Conservation (phyloP, 2,797 vertebrate genomes). For the Kryptopterus vitreolus region DNA sequence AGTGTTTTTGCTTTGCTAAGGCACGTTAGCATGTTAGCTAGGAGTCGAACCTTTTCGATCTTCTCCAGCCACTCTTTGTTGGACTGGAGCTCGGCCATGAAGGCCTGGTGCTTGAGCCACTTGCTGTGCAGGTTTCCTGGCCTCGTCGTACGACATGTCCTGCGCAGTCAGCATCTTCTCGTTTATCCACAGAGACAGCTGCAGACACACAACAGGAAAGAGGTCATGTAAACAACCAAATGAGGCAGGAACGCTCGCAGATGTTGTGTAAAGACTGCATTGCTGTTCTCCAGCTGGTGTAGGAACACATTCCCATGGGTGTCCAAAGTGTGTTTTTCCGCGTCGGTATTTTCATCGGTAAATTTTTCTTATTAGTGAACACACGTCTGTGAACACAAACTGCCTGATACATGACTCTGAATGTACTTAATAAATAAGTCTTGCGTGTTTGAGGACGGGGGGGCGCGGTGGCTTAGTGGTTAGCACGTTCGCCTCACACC, state of each 20-base stretch:
- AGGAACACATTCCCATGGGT: neutral
- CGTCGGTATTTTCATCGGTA: too few relatives aligned
- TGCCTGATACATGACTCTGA: too few relatives aligned
- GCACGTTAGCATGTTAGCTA: too few relatives aligned
- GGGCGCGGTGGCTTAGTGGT: too few relatives aligned
- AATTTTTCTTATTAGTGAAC: neutral
- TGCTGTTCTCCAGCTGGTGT: neutral
- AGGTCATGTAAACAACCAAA: neutral
- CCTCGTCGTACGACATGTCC: constrained; percentile 97
- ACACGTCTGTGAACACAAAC: neutral
- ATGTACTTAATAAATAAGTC: too few relatives aligned
- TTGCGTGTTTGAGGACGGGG: too few relatives aligned
- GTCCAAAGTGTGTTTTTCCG: neutral
- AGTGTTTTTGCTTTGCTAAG: neutral
- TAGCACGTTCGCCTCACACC: too few relatives aligned
- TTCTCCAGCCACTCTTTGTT: constrained; percentile 93
- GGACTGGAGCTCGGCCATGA: constrained; percentile 96
- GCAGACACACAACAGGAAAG: constrained; percentile 32
- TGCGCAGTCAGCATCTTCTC: constrained; percentile 99
- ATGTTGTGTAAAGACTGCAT: neutral
- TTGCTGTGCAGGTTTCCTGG: constrained; percentile 97
- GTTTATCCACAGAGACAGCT: constrained; percentile 94
- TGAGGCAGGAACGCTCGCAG: neutral
- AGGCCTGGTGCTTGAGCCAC: constrained; percentile 97
- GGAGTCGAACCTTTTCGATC: constrained; percentile 81